Conservation (phyloP, 2,888 invertebrate species). For the Lycocerus yunnanus region DNA sequence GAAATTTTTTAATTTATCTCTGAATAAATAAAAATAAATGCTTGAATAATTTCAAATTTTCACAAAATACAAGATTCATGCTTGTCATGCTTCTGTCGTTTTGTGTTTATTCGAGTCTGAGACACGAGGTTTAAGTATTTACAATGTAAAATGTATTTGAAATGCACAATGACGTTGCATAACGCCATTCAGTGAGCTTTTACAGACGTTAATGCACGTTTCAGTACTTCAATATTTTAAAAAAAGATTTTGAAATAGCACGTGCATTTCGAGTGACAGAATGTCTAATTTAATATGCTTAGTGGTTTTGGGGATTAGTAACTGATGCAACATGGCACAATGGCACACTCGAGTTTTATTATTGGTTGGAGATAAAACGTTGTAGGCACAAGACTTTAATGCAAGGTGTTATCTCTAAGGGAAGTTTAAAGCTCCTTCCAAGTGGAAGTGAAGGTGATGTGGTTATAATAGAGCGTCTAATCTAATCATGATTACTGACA, state of each 20-base stretch:
- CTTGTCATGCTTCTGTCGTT: neutral
- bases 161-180: neutral
- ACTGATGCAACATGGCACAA: neutral
- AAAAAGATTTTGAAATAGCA: neutral
- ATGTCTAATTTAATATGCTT: neutral
- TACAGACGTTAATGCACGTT: neutral
- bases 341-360: neutral
- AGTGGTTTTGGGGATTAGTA: neutral
- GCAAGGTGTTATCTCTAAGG: neutral
- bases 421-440: neutral
- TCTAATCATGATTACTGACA: neutral
- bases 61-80: neutral
- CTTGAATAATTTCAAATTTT: neutral
- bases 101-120: neutral
- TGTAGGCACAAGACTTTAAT: neutral
- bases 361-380: neutral
- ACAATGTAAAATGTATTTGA: neutral
- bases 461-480: neutral
- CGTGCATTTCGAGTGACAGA: neutral
- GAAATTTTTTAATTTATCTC: neutral
- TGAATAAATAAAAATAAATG: neutral
- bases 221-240: neutral
- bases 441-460: neutral
- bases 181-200: neutral
- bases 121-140: neutral